Conservation (phyloP, 2,888 invertebrate genomes). For the Ichneumoninae sp. region DNA sequence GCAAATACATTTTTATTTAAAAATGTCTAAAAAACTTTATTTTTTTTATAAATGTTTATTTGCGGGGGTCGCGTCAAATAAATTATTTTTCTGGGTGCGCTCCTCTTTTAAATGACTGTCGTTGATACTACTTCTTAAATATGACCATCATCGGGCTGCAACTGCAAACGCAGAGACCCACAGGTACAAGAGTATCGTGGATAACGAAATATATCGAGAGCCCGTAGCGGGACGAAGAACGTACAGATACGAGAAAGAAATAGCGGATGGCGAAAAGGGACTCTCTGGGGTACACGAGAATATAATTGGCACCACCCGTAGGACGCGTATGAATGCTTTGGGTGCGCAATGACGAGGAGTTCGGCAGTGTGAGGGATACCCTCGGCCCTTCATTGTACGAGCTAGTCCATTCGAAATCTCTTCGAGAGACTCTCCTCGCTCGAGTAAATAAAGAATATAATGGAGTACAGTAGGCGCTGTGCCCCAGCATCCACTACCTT, state of each 20-base stretch:
- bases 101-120: no score
- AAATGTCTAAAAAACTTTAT: no score
- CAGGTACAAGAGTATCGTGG: neutral
- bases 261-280: conserved; percentile 35
- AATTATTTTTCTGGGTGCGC: no score
- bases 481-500: conserved; percentile 39
- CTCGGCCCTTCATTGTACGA: conserved; percentile 65
- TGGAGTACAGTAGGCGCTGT: conserved; percentile 51
- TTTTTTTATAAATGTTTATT: no score
- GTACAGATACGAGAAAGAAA: conserved; percentile 28
- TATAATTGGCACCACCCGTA: conserved; percentile 78
- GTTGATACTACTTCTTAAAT: no score
- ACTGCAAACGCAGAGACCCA: neutral
- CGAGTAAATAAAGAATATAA: conserved; percentile 71
- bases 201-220: conserved; percentile 23
- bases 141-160: no score
- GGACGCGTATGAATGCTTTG: conserved; percentile 59
- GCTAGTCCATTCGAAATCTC: conserved; percentile 69
- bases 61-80: no score
- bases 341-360: conserved; percentile 25
- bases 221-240: conserved; percentile 34
- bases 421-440: conserved; percentile 68
- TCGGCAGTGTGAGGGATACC: conserved; percentile 40
- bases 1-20: no score
- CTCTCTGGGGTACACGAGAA: conserved; percentile 73